Conservation (phyloP, 2,113 vertebrate genomes). For the Okapia johnstoni region DNA sequence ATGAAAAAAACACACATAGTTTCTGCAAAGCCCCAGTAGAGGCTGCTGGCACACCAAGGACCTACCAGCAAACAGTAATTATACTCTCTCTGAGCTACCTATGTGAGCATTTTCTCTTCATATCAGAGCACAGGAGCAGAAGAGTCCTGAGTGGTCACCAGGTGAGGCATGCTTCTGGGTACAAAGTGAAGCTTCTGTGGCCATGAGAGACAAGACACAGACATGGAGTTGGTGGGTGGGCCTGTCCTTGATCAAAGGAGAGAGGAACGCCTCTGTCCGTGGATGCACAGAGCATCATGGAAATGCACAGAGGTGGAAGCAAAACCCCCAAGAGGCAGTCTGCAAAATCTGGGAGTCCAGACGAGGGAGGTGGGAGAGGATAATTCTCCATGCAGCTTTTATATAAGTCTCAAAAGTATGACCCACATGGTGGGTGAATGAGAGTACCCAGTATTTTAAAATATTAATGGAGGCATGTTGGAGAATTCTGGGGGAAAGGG, state of each 20-base stretch:
- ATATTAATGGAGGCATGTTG: background rate
- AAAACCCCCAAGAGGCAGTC: background rate
- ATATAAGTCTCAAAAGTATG: background rate
- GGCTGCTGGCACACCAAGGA: background rate
- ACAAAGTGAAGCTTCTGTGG: background rate
- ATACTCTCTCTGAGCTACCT: background rate
- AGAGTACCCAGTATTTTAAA: background rate
- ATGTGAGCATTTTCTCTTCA: background rate
- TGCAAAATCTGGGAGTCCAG: background rate
- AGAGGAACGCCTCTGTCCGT: background rate
- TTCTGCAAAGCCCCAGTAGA: background rate
- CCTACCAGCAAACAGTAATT: background rate
- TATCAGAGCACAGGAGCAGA: background rate
- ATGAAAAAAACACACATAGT: background rate
- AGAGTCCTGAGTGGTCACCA: background rate
- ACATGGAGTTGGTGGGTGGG: rapidly evolving
- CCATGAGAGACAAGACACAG: background rate
- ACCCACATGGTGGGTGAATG: background rate
- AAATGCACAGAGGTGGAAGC: background rate
- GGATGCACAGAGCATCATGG: background rate
- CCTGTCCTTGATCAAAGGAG: background rate
- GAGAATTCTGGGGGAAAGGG: background rate
- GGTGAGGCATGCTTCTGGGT: background rate
- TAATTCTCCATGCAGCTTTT: background rate
- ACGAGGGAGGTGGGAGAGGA: background rate